Evolutionary conservation across 2,113 vertebrate genomes (phyloP).

Genomic region (Phyllostomus hastatus): DNA sequence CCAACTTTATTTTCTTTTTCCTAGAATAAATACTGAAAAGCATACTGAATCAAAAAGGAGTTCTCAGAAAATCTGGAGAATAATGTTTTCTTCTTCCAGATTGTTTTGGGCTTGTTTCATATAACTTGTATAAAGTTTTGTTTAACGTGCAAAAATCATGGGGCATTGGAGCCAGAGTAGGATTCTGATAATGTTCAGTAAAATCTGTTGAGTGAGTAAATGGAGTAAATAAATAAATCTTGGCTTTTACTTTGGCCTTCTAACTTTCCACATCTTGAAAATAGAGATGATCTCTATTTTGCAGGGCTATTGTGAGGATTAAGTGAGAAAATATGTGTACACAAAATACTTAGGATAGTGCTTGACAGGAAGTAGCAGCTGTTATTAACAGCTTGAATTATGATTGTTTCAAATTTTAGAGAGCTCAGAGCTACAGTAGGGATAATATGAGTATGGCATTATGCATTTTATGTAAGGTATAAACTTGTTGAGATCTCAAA

Average conservation of each 20-base stretch:
- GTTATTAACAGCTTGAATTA: neutral
- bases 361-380: neutral
- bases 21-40: slow-evolving; percentile 19
- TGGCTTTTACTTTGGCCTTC: neutral
- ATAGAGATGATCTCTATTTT: neutral
- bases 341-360: neutral
- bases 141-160: neutral
- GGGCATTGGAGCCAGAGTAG: neutral
- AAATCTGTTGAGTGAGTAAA: neutral
- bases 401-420: neutral
- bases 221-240: neutral
- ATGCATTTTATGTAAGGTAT: neutral
- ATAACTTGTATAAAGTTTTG: neutral
- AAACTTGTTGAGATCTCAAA: neutral
- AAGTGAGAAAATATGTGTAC: neutral
- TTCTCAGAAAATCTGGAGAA: neutral
- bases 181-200: neutral
- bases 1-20: slow-evolving; percentile 24
- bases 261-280: slow-evolving; percentile 16
- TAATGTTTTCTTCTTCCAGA: slow-evolving; percentile 3
- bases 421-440: neutral
- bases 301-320: neutral
- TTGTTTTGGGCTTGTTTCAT: slow-evolving; percentile 27
- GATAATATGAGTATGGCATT: neutral
- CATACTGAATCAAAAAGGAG: neutral